Percentiles rank a stretch among this genome's conserved stretches.
phyloP scores from a whole-genome alignment of 2,888 invertebrate genomes.

The Stenolophus ochropezus region DNA sequence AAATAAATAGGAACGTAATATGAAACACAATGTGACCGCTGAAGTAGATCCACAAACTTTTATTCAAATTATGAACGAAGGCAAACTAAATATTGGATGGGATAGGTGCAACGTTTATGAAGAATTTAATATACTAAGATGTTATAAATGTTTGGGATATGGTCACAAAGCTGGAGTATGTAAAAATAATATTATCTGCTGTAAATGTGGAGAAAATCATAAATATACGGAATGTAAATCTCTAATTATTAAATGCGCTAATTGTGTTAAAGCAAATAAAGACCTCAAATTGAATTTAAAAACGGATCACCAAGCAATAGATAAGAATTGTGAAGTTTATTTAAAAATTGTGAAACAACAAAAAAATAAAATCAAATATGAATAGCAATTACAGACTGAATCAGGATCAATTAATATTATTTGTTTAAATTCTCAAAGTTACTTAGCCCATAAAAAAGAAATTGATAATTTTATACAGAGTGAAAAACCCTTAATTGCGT shows the following conservation, averaged over 20 bases:
- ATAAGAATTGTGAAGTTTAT: not conserved
- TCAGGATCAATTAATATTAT: not conserved
- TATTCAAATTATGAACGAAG: not conserved
- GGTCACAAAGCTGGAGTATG: not conserved
- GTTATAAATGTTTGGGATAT: constrained; percentile 1
- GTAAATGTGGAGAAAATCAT: constrained; percentile 35
- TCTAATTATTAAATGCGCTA: not conserved
- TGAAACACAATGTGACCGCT: not conserved
- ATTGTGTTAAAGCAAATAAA: constrained; percentile 7
- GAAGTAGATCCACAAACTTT: constrained; percentile 1
- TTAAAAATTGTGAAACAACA: not conserved
- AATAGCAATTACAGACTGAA: not conserved
- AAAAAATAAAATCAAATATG: not conserved
- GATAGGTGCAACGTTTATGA: not conserved
- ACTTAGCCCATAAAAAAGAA: not conserved
- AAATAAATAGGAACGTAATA: constrained; percentile 4
- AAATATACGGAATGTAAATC: constrained; percentile 1
- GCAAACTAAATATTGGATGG: not conserved
- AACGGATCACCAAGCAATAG: not conserved
- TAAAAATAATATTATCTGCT: not conserved
- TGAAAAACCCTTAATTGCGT: not conserved
- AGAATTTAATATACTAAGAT: constrained; percentile 10
- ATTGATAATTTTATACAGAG: not conserved
- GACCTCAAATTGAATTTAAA: constrained; percentile 16
- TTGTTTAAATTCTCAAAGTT: constrained; percentile 7